These are phyloP conservation scores for Phrynosoma blainvillii DNA, from an alignment of 2,113 vertebrate species.

Conservation along the genomic window DNA sequence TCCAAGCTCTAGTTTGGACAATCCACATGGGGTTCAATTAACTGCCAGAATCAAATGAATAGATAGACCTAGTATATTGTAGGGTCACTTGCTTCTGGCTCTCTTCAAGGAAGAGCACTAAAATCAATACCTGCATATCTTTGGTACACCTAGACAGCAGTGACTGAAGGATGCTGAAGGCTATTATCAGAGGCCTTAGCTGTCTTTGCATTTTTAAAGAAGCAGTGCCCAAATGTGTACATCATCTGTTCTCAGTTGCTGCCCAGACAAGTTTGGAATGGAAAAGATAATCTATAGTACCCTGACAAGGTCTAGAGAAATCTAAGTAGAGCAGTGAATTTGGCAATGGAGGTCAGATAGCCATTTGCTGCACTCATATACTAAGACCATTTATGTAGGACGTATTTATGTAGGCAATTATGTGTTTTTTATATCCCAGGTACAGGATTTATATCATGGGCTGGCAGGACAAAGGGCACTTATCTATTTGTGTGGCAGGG, in stretches of 20 bases:
- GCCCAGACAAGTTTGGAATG: not conserved
- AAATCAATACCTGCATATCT: not conserved
- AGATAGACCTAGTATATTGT: not conserved
- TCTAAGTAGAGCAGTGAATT: too few relatives aligned
- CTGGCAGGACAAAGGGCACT: too few relatives aligned
- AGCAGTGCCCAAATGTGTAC: not conserved
- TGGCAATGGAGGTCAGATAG: too few relatives aligned
- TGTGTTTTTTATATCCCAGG: too few relatives aligned
- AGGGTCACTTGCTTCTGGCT: not conserved
- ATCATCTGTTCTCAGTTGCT: not conserved
- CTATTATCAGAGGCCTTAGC: not conserved
- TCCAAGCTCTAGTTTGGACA: too few relatives aligned
- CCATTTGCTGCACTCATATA: too few relatives aligned
- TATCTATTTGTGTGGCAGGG: not conserved
- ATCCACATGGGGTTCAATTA: not conserved
- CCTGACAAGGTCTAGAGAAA: not conserved
- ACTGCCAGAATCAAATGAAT: not conserved
- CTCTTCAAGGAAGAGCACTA: not conserved
- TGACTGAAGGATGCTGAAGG: not conserved
- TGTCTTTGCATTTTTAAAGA: not conserved
- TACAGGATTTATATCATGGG: too few relatives aligned
- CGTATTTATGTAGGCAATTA: too few relatives aligned
- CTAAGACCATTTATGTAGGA: too few relatives aligned
- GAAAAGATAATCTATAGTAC: not conserved
- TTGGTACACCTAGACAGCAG: not conserved